Evolutionary conservation across 2,113 vertebrate species (phyloP), one percentile per base, ranked within the genome.

Genomic region (Sphaerodactylus townsendi): DNA sequence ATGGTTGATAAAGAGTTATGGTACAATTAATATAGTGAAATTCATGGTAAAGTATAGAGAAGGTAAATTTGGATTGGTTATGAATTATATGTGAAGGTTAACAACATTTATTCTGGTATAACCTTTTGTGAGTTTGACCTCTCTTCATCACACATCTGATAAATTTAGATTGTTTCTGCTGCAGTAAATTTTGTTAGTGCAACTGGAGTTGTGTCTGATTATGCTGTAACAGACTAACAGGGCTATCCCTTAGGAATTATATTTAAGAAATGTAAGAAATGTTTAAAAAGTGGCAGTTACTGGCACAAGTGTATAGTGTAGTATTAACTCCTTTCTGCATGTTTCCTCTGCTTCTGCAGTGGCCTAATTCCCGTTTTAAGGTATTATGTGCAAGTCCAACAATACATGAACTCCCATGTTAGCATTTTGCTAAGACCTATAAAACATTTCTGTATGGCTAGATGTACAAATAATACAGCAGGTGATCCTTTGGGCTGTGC

Each of bases 251-350:
- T 48, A 13, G 19, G 21, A 37, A 35, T 33, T 6, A 33, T 66
- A 48, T 17, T 69, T 11, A 41, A 30, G 7, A 5, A 41, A 30
- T 46, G n/a, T 30, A 82, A 72, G 37, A 25, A 35, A 4, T 46
- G 59, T n/a, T n/a, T n/a, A 33, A 46, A 64, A 74, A 13, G 39
- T 9, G 30, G 25, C 39, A 74, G 13, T 70, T 11, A n/a, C 19
- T 5, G 59, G 30, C 23, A 70, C 74, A 80, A 81, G 71, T 4
- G 0, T 0, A 0, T 25, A 46, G 28, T 44, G 7, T 74, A 17
- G 59, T 3, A 59, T 64, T 19, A 21, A 1, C 8, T 50, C 30
- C 59, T 17, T 35, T 39, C 35, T 64, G 28, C 5, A 77, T 33
- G 10, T 77, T 85, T 78, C 30, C 81, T 37, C 28, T 2, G 4